Evolutionary conservation across 2,888 invertebrate genomes (phyloP).

Genomic region (Eupithecia centaureata): DNA sequence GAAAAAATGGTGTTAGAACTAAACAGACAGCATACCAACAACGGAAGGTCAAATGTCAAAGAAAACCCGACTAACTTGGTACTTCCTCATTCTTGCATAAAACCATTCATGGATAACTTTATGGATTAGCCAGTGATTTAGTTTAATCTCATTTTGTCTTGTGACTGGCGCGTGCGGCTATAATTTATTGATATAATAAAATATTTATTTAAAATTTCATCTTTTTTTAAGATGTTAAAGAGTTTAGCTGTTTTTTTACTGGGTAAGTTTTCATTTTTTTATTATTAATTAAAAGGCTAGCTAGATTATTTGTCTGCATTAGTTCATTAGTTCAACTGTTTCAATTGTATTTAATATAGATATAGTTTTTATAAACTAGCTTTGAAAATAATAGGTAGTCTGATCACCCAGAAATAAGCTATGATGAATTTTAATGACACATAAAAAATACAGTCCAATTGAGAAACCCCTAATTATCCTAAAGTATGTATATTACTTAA

Average conservation of each 20-base stretch:
- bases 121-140: constrained; percentile 62
- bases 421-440: too few relatives aligned
- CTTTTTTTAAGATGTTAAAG: constrained; percentile 59
- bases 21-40: neutral
- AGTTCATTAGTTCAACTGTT: too few relatives aligned
- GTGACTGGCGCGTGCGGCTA: constrained; percentile 49
- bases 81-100: constrained; percentile 43
- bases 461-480: too few relatives aligned
- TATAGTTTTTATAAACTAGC: too few relatives aligned
- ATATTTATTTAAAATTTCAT: constrained; percentile 34
- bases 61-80: constrained; percentile 9
- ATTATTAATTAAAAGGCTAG: too few relatives aligned
- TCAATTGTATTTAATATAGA: too few relatives aligned
- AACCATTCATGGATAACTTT: constrained; percentile 59
- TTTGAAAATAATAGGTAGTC: too few relatives aligned
- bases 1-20: neutral
- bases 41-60: constrained; percentile 13
- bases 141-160: constrained; percentile 56
- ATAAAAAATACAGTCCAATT: too few relatives aligned
- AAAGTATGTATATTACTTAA: too few relatives aligned
- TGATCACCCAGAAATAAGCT: too few relatives aligned
- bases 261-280: constrained; percentile 52
- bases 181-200: constrained; percentile 45
- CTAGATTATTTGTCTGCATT: too few relatives aligned
- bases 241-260: constrained; percentile 52